Evolutionary conservation across 2,113 vertebrate genomes (phyloP).

Genomic region (Mirza zaza): DNA sequence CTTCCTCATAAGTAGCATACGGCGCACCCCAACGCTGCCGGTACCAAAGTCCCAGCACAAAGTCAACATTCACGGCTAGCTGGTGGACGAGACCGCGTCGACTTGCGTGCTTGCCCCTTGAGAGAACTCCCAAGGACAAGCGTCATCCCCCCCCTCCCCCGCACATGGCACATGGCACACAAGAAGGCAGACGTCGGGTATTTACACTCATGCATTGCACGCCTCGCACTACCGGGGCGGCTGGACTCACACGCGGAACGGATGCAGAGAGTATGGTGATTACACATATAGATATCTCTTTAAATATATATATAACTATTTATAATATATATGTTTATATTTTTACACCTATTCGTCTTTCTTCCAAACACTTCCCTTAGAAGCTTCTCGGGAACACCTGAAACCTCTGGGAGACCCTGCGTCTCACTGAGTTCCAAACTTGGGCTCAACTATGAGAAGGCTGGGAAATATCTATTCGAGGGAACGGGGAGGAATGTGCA

Average conservation of each 20-base stretch:
- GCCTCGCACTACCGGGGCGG: constrained; percentile 83
- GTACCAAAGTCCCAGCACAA: constrained; percentile 87
- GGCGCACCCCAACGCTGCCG: constrained; percentile 82
- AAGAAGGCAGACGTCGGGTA: constrained; percentile 92
- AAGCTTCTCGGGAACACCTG: constrained; percentile 73
- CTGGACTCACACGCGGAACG: constrained; percentile 84
- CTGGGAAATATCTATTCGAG: background rate
- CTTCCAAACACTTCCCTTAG: constrained; percentile 84
- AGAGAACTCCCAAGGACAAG: constrained; percentile 86
- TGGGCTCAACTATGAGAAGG: background rate
- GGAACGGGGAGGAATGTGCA: background rate
- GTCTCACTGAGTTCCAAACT: background rate
- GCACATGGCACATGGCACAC: constrained; percentile 87
- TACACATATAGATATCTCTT: constrained; percentile 84
- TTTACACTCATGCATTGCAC: constrained; percentile 95
- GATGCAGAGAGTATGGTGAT: constrained; percentile 85
- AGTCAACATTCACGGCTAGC: constrained; percentile 89
- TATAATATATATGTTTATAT: constrained; percentile 80
- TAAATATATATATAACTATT: constrained; percentile 79
- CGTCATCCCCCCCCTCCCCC: constrained; percentile 85
- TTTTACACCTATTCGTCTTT: constrained; percentile 71
- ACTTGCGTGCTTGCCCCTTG: constrained; percentile 79
- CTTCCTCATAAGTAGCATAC: constrained; percentile 84
- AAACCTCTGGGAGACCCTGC: background rate
- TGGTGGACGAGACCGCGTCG: constrained; percentile 88